These are phyloP conservation scores for Styela plicata DNA, from an alignment of 23 tunicate species.

Conservation along the genomic window DNA sequence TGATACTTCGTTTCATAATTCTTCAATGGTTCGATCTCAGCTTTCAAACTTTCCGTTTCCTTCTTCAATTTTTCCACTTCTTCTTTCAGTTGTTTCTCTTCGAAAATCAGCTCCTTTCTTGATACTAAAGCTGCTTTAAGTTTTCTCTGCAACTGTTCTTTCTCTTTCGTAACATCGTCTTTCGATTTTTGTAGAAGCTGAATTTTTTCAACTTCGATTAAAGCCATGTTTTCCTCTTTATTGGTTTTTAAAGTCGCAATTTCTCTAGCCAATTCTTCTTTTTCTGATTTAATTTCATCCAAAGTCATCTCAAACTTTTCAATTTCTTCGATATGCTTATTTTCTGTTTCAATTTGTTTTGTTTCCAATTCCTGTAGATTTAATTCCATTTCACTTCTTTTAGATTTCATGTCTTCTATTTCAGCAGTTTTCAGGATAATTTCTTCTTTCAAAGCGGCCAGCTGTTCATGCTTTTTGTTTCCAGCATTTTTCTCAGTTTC, in stretches of 20 bases:
- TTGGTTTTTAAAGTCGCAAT: neutral
- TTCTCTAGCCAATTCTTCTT: constrained; percentile 7
- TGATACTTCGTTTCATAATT: neutral
- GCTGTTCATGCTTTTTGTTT: neutral
- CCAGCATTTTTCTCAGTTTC: neutral
- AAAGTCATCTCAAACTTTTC: neutral
- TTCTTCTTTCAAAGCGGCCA: neutral
- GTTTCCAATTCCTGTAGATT: neutral
- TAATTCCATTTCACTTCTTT: neutral
- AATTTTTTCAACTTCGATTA: constrained; percentile 2
- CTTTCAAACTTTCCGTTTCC: neutral
- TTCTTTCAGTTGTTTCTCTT: constrained; percentile 41
- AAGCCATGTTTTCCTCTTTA: neutral
- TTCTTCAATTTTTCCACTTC: neutral
- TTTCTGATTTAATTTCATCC: constrained; percentile 9
- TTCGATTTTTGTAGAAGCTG: constrained; percentile 20
- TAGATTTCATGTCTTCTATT: constrained; percentile 3
- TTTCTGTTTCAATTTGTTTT: neutral
- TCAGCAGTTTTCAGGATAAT: neutral
- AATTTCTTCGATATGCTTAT: neutral
- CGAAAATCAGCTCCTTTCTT: constrained; percentile 57
- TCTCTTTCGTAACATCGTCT: constrained; percentile 33
- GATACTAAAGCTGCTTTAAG: constrained; percentile 84
- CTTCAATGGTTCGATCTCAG: neutral
- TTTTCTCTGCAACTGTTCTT: constrained; percentile 61